Conservation (phyloP, 2,888 invertebrate species). For the Melipona bicolor region DNA sequence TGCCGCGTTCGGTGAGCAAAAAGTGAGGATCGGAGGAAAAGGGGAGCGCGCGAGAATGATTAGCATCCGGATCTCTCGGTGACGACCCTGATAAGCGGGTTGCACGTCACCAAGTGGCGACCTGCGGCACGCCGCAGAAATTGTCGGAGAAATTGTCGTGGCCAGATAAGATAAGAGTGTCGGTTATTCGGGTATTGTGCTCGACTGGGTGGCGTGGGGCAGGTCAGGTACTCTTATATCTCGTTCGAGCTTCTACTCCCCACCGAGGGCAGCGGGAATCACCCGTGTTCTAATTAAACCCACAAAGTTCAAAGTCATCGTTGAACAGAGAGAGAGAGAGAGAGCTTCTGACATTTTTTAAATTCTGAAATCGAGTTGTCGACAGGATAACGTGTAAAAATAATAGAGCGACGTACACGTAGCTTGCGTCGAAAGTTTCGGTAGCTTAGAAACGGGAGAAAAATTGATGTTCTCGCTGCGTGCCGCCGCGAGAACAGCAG, state of each 20-base stretch:
- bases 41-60: slow-evolving; percentile 9
- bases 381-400: background rate
- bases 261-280: slow-evolving; percentile 20
- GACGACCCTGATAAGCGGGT: slow-evolving; percentile 36
- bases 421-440: background rate
- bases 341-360: background rate
- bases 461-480: background rate
- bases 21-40: slow-evolving; percentile 1
- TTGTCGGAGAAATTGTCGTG: slow-evolving; percentile 58
- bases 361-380: background rate
- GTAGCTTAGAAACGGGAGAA: background rate
- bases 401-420: no score
- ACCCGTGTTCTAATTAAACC: slow-evolving; percentile 15
- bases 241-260: slow-evolving; percentile 39
- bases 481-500: slow-evolving; percentile 25
- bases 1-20: background rate
- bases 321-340: background rate
- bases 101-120: slow-evolving; percentile 26
- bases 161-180: slow-evolving; percentile 67
- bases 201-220: slow-evolving; percentile 60
- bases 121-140: slow-evolving; percentile 29
- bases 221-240: slow-evolving; percentile 65
- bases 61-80: slow-evolving; percentile 8
- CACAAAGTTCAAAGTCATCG: background rate
- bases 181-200: slow-evolving; percentile 68